These are phyloP conservation scores for Ceratosolen solmsi DNA, from an alignment of 1,140 invertebrate species.

Conservation along the genomic window DNA sequence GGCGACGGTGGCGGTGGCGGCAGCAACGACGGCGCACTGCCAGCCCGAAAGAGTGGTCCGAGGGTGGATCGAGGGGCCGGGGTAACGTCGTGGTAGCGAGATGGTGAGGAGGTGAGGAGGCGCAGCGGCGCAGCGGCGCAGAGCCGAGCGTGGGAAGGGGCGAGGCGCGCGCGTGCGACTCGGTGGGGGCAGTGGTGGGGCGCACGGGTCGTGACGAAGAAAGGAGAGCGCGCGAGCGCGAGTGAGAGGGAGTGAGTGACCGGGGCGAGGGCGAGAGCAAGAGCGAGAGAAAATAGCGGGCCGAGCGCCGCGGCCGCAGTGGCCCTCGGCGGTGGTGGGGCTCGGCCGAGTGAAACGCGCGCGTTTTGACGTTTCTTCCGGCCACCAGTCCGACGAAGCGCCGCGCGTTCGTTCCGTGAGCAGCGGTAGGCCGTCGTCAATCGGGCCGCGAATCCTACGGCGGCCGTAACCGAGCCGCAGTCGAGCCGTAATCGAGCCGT, in stretches of 20 bases:
- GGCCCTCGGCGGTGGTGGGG: slow-evolving; percentile 1
- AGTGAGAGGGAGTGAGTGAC: background rate
- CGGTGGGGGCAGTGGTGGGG: background rate
- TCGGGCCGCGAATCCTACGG: slow-evolving; percentile 47
- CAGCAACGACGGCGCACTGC: background rate
- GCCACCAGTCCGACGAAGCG: slow-evolving; percentile 53
- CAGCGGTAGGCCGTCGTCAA: slow-evolving; percentile 53
- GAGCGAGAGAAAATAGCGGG: slow-evolving; percentile 45
- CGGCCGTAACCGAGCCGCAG: slow-evolving; percentile 25
- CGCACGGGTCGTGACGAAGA: background rate
- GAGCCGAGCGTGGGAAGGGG: background rate
- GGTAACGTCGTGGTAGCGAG: too few relatives aligned
- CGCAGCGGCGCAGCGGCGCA: background rate
- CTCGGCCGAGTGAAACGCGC: slow-evolving; percentile 46
- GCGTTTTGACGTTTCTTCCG: slow-evolving; percentile 53
- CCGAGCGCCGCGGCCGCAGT: background rate
- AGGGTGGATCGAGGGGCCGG: too few relatives aligned
- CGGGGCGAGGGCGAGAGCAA: slow-evolving; percentile 16
- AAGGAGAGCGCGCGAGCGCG: slow-evolving; percentile 34
- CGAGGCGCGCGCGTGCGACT: background rate
- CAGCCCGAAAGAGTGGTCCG: background rate
- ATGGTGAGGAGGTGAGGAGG: background rate
- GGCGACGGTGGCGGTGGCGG: background rate
- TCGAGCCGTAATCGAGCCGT: background rate
- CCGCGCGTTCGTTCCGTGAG: slow-evolving; percentile 52